Evolutionary conservation across 2,888 invertebrate species (phyloP).

Genomic region (Aproaerema taeniolella): DNA sequence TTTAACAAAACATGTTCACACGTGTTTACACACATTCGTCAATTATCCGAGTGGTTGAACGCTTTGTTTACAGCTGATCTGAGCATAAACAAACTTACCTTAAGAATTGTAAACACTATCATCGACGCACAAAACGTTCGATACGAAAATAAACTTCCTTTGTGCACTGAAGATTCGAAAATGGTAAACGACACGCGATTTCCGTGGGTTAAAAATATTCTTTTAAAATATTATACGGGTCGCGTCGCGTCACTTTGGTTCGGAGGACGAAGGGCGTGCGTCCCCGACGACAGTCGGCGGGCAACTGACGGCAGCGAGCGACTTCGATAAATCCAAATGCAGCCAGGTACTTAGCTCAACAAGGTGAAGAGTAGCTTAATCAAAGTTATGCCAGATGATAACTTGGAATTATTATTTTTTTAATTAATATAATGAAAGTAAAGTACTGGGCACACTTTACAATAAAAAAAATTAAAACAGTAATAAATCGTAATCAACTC

Average conservation of each 20-base stretch:
- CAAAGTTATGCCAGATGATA: too few relatives aligned
- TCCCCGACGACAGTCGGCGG: slow-evolving; percentile 45
- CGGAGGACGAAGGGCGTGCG: slow-evolving; percentile 55
- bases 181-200: slow-evolving; percentile 43
- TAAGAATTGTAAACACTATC: slow-evolving; percentile 48
- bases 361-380: too few relatives aligned
- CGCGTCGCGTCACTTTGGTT: slow-evolving; percentile 38
- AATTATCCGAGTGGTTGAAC: background rate
- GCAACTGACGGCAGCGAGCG: slow-evolving; percentile 44
- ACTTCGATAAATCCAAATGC: background rate
- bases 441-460: too few relatives aligned
- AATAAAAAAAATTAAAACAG: too few relatives aligned
- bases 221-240: slow-evolving; percentile 49
- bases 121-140: slow-evolving; percentile 43
- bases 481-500: too few relatives aligned
- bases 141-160: slow-evolving; percentile 39
- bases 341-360: slow-evolving; percentile 32
- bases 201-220: slow-evolving; percentile 57
- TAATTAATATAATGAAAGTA: too few relatives aligned
- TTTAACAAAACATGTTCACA: too few relatives aligned
- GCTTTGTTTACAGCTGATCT: slow-evolving; percentile 51
- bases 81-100: slow-evolving; percentile 56
- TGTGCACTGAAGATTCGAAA: slow-evolving; percentile 25
- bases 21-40: too few relatives aligned
- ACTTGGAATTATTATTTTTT: too few relatives aligned